Conservation (phyloP, 2,113 vertebrate species). For the Perca fluviatilis region DNA sequence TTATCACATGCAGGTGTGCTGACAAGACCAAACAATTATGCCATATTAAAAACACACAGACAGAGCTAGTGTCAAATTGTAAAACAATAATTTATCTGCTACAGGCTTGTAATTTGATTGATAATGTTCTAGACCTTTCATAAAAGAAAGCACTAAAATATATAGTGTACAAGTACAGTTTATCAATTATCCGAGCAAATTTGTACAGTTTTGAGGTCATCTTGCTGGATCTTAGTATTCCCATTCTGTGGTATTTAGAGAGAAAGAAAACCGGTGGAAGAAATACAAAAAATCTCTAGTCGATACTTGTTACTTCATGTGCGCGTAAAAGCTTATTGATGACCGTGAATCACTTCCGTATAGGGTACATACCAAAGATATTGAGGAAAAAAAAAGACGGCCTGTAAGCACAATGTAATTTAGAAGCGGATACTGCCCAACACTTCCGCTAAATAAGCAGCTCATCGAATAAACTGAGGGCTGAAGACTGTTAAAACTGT, state of each 20-base stretch:
- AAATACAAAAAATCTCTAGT: no score
- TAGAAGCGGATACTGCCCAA: slow-evolving; percentile 18
- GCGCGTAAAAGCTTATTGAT: slow-evolving; percentile 44
- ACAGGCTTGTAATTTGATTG: no score
- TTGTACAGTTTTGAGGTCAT: neutral
- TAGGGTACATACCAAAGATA: slow-evolving; percentile 55
- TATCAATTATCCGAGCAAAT: neutral
- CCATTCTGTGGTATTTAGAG: neutral
- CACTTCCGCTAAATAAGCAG: slow-evolving; percentile 51
- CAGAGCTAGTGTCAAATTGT: neutral
- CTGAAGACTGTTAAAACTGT: neutral
- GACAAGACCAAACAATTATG: neutral
- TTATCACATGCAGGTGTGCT: neutral
- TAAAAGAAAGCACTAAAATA: neutral
- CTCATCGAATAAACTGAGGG: neutral
- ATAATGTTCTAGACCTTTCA: neutral
- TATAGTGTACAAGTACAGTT: neutral
- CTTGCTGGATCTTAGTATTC: no score
- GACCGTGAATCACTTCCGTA: slow-evolving; percentile 73
- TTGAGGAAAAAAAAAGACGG: slow-evolving; percentile 20
- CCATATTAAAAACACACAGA: neutral
- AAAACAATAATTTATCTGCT: neutral
- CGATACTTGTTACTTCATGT: slow-evolving; percentile 68
- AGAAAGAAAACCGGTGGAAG: no score
- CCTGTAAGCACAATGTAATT: slow-evolving; percentile 19